Conservation (phyloP, 2,113 vertebrate species). For the Piprites chloris region DNA sequence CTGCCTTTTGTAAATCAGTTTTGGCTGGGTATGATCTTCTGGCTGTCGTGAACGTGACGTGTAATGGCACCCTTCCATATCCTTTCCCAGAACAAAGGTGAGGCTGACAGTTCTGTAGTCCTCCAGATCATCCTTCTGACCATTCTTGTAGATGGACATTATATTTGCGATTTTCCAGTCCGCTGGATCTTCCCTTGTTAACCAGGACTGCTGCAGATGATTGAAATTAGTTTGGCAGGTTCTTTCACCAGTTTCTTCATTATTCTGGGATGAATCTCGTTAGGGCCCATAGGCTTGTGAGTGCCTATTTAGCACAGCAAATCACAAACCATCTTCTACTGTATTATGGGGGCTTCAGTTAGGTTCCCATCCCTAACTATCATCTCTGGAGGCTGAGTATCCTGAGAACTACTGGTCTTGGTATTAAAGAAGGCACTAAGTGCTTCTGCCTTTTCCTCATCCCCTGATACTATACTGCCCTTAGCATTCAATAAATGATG, state of each 20-base stretch:
- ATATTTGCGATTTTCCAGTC: background rate
- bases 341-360: background rate
- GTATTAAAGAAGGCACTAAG: background rate
- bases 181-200: background rate
- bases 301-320: background rate
- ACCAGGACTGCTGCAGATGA: background rate
- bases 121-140: background rate
- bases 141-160: background rate
- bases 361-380: background rate
- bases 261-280: no score
- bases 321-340: background rate
- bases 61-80: background rate
- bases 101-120: background rate
- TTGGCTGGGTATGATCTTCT: background rate
- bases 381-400: background rate
- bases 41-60: no score
- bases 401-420: background rate
- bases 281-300: background rate
- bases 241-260: background rate
- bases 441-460: background rate
- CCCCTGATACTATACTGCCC: background rate
- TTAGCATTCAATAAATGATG: background rate
- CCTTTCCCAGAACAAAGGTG: background rate
- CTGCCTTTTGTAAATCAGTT: background rate
- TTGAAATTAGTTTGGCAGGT: background rate